Evolutionary conservation across 2,113 vertebrate genomes (phyloP), one percentile per base, ranked within the genome.

Genomic region (Prionailurus bengalensis): DNA sequence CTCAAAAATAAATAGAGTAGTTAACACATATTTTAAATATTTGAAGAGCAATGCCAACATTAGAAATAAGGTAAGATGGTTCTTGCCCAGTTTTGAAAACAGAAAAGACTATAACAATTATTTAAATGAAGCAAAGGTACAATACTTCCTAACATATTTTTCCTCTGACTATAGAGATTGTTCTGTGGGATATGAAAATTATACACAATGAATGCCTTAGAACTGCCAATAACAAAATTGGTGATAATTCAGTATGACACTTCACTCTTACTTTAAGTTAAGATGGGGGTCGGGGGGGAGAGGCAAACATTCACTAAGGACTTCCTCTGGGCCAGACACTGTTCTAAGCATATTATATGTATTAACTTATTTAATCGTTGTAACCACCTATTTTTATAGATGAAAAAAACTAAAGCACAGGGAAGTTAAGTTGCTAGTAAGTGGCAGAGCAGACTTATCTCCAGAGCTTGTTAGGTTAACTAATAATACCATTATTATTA

Each of bases 401-500:
- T 51, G 33, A 92, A 97, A 76, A 96, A 78, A 89, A 27, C 21
- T 55, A 2, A 94, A 55, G 66, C 19, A 36, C 12, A 48, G 29
- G 89, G 25, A 95, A 19, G 23, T 25, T 92, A 81, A 95, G 63
- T 7, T 96, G 33, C 36, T 94, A 82, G 61, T 39, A 97, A 91
- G 39, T 83, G 31, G 71, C 61, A 74, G 53, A 85, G 29, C 7
- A 94, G 27, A 92, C 7, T 23, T 23, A 31, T 48, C 5, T 83
- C 45, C 33, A 73, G 23, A 74, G 12, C 15, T 39, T 87, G n/a
- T 90, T 65, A 95, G 12, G 36, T 91, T 84, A 96, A 93, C 5
- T 90, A 92, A 68, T 87, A 96, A 88, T 27, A 89, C 53, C 87
- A 79, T 63, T 91, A 87, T 79, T 83, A 95, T 86, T 79, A 80